Base-by-base conservation (phyloP, 2,888 invertebrate species). In the Xanthorhoe spadicearia region DNA sequence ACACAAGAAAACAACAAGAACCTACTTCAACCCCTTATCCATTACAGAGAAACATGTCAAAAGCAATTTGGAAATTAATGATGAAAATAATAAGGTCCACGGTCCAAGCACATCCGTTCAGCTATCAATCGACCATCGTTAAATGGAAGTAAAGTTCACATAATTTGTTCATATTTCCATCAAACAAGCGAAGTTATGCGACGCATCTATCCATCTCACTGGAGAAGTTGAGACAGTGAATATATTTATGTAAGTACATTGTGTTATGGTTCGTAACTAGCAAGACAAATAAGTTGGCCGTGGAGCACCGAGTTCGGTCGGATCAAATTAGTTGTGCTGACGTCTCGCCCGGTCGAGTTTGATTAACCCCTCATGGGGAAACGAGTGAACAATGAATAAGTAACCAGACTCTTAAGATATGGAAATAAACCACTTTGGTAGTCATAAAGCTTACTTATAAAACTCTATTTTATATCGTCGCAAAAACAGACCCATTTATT, bases 281-380 rank as follows among this genome's bases (percentile, higher is more conserved):
- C 77, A 80, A 79, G 80, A 83, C 84, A 87, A 89, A 89, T 89
- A 89, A 86, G 75, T 86, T 84, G 80, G 77, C 80, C 81, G 78
- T 78, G 79, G 81, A 79, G 77, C 89, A 52, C 61, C 49, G 61
- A 91, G 83, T 92, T 90, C 81, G 78, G 79, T 90, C 81, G 78
- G 79, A 87, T 89, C 83, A 83, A 90, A 89, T 91, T 90, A 90
- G 89, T 87, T 87, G 77, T 78, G 85, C 85, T 86, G 87, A 83
- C 85, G 85, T 79, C 79, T 83, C 79, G 78, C 77, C 73, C 80
- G 79, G 78, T 79, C 79, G 79, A 76, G 76, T 90, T 86, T 89
- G 89, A 91, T 91, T 88, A 90, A 83, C 85, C 82, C 82, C 83
- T 82, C 76, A 68, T 71, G 75, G 83, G 82, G 77, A 81, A 82